Percentiles rank a stretch among this genome's conserved stretches.
phyloP scores from a whole-genome alignment of 2,888 invertebrate genomes.

The Nezara viridula region DNA sequence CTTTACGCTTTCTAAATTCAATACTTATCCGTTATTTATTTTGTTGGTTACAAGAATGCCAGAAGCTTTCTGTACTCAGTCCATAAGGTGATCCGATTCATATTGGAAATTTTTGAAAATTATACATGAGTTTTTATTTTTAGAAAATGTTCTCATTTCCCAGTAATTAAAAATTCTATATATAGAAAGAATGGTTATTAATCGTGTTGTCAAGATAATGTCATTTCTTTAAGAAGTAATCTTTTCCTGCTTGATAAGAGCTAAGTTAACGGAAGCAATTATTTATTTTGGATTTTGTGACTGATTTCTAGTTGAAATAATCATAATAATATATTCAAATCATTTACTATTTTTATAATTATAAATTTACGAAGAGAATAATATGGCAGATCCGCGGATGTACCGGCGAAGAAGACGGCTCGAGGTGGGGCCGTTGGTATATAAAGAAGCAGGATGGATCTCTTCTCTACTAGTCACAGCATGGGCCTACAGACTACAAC shows the following conservation, averaged over 20 bases:
- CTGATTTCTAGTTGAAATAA: neutral
- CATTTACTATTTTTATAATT: too few relatives aligned
- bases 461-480: slow-evolving; percentile 41
- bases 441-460: slow-evolving; percentile 18
- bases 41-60: too few relatives aligned
- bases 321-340: too few relatives aligned
- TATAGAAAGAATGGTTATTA: neutral
- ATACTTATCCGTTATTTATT: too few relatives aligned
- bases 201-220: neutral
- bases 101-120: too few relatives aligned
- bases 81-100: too few relatives aligned
- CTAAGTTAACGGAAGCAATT: too few relatives aligned
- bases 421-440: slow-evolving; percentile 21
- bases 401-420: neutral
- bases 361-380: neutral
- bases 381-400: neutral
- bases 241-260: neutral
- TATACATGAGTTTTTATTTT: too few relatives aligned
- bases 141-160: too few relatives aligned
- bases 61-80: too few relatives aligned
- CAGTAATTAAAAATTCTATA: too few relatives aligned
- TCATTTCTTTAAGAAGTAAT: neutral
- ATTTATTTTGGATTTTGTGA: neutral
- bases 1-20: too few relatives aligned
- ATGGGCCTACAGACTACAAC: slow-evolving; percentile 28